Base-by-base conservation (phyloP, 2,113 vertebrate genomes). In the Perca flavescens region DNA sequence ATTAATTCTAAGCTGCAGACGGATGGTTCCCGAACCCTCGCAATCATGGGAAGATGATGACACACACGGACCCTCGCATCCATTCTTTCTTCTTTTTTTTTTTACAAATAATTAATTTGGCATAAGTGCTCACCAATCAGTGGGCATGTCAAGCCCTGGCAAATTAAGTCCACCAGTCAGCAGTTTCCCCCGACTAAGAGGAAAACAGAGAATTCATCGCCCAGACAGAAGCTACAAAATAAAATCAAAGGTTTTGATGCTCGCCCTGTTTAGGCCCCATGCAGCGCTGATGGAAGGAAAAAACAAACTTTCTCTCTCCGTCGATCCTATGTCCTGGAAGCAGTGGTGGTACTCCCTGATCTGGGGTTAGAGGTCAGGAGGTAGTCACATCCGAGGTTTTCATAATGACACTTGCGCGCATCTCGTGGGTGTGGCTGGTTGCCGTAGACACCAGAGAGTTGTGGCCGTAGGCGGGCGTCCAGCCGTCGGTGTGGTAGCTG, bases 391-490 rank as follows among this genome's bases (percentile, higher is more conserved):
- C 98, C 5, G 98, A 99, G 0, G 98, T 99, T 62, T 99, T 99
- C 96, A 97, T 98, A 93, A 99, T 99, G 93, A 99, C 98, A 0
- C 97, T 99, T 75, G 97, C 98, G 25, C 98, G 96, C 2, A 95
- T 95, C 93, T 99, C 98, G 0, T 96, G 95, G 85, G 94, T 92
- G 6, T 96, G 83, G 93, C 90, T 78, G 89, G 52, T 17, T 0
- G 79, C 19, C 2, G 80, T 2, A 1, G 86, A 54, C 28, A 5
- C 9, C 3, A 74, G 0, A 91, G 96, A 82, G 91, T 94, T 81
- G 93, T 95, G 85, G 96, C 68, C 34, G 96, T 94, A 74, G 94
- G 67, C 12, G 3, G 82, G 58, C 56, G 36, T 94, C 97, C 97
- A 99, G 66, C 74, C n/a, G 16, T 85, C 74, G 1, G 90, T 90